phyloP scores from a whole-genome alignment of 2,797 vertebrate genomes.

The Pteronotus mesoamericanus region DNA sequence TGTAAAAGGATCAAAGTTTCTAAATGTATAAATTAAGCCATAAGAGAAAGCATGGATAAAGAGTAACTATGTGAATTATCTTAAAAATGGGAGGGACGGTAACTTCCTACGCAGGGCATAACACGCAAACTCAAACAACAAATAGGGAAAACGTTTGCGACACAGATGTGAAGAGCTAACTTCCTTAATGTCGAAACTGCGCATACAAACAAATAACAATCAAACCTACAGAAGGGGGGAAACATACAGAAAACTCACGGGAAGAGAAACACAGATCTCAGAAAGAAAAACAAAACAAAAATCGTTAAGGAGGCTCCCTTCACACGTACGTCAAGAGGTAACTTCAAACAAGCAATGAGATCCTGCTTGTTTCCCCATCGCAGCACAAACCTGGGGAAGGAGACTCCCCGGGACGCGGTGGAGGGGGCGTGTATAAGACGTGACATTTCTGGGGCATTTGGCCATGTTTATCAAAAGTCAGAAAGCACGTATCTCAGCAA shows the following conservation, averaged over 20 bases:
- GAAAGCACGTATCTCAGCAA: background rate
- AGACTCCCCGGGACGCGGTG: background rate
- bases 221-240: background rate
- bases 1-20: background rate
- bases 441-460: background rate
- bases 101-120: background rate
- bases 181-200: background rate
- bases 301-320: background rate
- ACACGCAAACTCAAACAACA: background rate
- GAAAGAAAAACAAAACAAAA: background rate
- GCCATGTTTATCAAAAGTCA: background rate
- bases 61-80: background rate
- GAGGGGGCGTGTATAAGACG: background rate
- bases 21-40: background rate
- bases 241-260: background rate
- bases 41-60: background rate
- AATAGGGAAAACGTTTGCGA: background rate
- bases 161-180: background rate
- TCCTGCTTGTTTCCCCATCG: background rate
- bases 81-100: background rate
- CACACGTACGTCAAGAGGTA: background rate
- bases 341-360: background rate
- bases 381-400: background rate
- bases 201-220: background rate
- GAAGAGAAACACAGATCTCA: background rate